phyloP scores from a whole-genome alignment of 2,797 vertebrate species.

The Dendrocincla fuliginosa region DNA sequence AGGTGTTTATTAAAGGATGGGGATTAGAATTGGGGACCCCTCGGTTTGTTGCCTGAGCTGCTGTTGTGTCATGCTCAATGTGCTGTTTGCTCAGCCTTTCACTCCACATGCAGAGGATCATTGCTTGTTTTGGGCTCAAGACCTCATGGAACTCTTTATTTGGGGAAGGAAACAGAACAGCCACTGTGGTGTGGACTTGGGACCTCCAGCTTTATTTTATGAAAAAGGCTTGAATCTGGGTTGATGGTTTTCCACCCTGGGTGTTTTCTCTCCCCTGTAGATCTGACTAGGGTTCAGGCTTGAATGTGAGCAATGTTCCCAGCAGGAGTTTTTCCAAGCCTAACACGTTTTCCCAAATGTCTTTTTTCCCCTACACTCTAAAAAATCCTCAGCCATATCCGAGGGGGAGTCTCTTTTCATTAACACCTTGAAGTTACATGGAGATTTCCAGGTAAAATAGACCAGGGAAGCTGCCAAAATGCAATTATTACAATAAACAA shows the following conservation, averaged over 20 bases:
- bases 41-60: neutral
- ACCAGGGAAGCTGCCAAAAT: neutral
- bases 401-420: neutral
- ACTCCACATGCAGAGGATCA: neutral
- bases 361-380: neutral
- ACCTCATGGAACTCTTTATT: neutral
- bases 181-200: neutral
- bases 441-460: neutral
- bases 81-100: neutral
- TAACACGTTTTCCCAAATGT: neutral
- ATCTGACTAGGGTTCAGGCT: neutral
- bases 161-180: neutral
- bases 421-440: neutral
- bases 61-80: neutral
- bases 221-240: neutral
- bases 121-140: fast-evolving
- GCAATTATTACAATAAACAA: neutral
- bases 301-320: neutral
- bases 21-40: neutral
- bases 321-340: neutral
- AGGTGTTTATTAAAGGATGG: neutral
- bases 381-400: neutral
- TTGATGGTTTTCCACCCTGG: neutral
- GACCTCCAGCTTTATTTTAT: neutral
- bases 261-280: neutral